Evolutionary conservation across 2,113 vertebrate genomes (phyloP).

Genomic region (Sapayoa aenigma): DNA sequence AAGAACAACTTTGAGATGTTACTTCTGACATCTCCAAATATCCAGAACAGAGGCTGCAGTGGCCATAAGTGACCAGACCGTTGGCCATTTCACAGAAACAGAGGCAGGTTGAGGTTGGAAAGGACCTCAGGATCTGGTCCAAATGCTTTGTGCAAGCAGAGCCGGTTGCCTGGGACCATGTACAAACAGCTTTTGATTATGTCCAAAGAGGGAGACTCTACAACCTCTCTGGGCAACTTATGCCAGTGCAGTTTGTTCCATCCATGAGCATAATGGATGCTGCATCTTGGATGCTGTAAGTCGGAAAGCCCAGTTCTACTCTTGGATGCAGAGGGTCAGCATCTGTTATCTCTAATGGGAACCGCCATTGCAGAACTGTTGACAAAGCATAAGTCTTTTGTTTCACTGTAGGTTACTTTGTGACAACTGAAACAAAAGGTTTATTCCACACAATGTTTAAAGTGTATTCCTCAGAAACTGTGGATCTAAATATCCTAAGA

Average conservation of each 20-base stretch:
- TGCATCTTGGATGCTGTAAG: background rate
- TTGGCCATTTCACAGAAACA: background rate
- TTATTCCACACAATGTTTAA: background rate
- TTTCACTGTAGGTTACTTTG: background rate
- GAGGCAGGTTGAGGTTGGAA: background rate
- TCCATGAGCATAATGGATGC: background rate
- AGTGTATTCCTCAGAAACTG: background rate
- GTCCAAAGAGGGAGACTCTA: background rate
- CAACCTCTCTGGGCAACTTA: background rate
- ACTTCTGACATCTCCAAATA: background rate
- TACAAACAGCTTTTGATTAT: background rate
- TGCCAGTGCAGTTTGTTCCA: background rate
- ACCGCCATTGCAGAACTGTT: background rate
- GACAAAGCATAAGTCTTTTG: background rate
- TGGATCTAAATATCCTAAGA: background rate
- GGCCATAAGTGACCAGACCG: background rate
- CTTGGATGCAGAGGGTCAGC: background rate
- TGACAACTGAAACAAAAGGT: background rate
- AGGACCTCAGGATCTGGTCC: background rate
- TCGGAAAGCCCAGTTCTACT: background rate
- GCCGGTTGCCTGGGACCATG: background rate
- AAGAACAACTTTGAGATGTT: background rate
- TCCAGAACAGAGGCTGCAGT: background rate
- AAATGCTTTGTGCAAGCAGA: background rate
- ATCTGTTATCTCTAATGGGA: background rate